Conservation (phyloP, 2,797 vertebrate genomes). For the Schizothorax lantsangensis region DNA sequence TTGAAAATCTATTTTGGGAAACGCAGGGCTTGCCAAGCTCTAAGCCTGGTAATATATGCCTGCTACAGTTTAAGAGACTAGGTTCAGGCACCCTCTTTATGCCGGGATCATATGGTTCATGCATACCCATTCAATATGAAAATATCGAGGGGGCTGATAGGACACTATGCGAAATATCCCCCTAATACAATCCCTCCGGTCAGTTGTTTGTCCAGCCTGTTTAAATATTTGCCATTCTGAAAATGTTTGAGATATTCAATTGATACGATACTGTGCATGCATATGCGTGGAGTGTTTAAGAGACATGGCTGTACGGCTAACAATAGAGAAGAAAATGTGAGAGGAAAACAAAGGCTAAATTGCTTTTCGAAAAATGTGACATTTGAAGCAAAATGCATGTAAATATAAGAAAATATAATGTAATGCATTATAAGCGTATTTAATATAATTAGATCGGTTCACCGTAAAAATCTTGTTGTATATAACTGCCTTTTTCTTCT, state of each 20-base stretch:
- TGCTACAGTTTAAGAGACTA: conserved; percentile 86
- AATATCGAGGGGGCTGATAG: conserved; percentile 65
- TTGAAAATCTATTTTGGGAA: conserved; percentile 87
- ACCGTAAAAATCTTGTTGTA: not conserved
- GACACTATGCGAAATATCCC: conserved; percentile 73
- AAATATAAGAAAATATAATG: conserved; percentile 14
- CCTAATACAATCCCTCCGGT: conserved; percentile 22
- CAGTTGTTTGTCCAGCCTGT: conserved; percentile 78
- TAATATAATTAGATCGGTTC: conserved; percentile 37
- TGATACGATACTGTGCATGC: conserved; percentile 80
- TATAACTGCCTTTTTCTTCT: conserved; percentile 34
- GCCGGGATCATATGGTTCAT: conserved; percentile 81
- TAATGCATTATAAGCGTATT: conserved; percentile 56
- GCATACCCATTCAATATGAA: conserved; percentile 79
- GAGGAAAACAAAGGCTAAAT: conserved; percentile 71
- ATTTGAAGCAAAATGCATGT: conserved; percentile 74
- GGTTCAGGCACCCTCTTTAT: conserved; percentile 84
- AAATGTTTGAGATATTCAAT: conserved; percentile 78
- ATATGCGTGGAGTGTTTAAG: conserved; percentile 81
- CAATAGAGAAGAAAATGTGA: conserved; percentile 72
- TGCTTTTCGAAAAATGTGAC: conserved; percentile 79
- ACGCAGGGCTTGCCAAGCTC: conserved; percentile 81
- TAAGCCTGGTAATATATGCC: conserved; percentile 89
- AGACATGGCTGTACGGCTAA: conserved; percentile 75
- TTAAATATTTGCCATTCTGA: conserved; percentile 85